Evolutionary conservation across 2,113 vertebrate genomes (phyloP), one percentile per base, ranked within the genome.

Genomic region (Carassius carassius): DNA sequence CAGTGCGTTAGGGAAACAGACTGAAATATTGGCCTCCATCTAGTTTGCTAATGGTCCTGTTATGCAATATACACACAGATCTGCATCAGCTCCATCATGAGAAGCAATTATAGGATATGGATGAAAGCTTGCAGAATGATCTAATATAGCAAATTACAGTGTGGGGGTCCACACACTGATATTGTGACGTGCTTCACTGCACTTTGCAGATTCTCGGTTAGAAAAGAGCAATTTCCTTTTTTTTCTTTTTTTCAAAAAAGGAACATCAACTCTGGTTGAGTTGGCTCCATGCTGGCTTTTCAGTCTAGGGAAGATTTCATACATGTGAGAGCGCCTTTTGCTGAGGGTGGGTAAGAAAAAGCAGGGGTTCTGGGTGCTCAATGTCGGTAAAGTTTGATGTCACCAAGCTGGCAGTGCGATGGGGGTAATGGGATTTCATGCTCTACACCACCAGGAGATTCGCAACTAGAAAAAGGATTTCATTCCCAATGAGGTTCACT

Each of bases 401-500:
- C 89, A 92, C 90, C 70, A 85, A 90, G 88, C 91, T 86, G 88
- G 91, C 90, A 90, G 86, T 90, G 90, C 87, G 78, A 86, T 88
- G 75, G 85, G 81, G 87, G 88, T 93, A 93, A 94, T 93, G 92
- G 92, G 93, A 94, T 94, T 94, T 94, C 90, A 93, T 81, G 90
- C 92, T 94, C 87, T 51, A 88, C 88, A 87, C 88, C 88, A 82
- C 87, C 85, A 73, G 84, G 90, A 29, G 54, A 23, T 85, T 90
- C n/a, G 77, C 86, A 73, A 89, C 88, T 87, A 87, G 78, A 91
- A 93, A 93, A 89, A 91, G 90, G 90, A 90, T 92, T 91, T 91
- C 87, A 84, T 89, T 89, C 89, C 89, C 87, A 84, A 47, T 83
- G 86, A 92, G 91, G 92, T 90, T 90, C 86, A 87, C 92, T 91